Conservation (phyloP, 2,888 invertebrate genomes). For the Drosophila algonquin region DNA sequence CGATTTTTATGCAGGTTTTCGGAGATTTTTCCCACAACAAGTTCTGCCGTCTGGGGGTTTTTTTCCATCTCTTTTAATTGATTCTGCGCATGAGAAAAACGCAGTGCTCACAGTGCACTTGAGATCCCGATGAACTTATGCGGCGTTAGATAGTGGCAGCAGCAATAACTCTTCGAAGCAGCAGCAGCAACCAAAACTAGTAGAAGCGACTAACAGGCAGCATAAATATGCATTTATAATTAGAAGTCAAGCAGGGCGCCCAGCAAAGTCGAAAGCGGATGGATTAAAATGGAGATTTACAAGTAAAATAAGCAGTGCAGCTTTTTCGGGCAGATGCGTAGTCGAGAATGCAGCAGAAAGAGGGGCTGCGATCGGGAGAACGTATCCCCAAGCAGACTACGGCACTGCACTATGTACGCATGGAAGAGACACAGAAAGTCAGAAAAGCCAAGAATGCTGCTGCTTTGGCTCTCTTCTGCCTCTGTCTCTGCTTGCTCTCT, state of each 20-base stretch:
- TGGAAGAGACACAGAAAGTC: conserved; percentile 60
- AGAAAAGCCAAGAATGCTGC: conserved; percentile 59
- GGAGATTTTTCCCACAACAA: conserved; percentile 74
- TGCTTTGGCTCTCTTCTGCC: conserved; percentile 46
- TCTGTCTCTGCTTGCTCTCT: conserved; percentile 6
- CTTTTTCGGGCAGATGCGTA: conserved; percentile 26
- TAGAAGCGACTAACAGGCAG: conserved; percentile 32
- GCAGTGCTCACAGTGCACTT: conserved; percentile 58
- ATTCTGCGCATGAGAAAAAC: conserved; percentile 72
- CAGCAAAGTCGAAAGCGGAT: conserved; percentile 11
- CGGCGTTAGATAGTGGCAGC: conserved; percentile 53
- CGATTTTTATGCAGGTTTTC: conserved; percentile 75
- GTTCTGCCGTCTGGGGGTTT: conserved; percentile 50
- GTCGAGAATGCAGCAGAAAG: conserved; percentile 14
- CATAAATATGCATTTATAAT: conserved; percentile 54
- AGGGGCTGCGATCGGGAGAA: neutral
- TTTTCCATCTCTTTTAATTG: conserved; percentile 70
- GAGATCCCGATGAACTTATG: conserved; percentile 78
- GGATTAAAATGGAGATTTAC: conserved; percentile 12
- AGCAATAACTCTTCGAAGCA: conserved; percentile 20
- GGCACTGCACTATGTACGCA: conserved; percentile 5
- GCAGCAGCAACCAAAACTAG: conserved; percentile 15
- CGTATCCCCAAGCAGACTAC: neutral
- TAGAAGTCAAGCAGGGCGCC: conserved; percentile 42
- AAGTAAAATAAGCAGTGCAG: conserved; percentile 3